Conservation (phyloP, 2,113 vertebrate species). For the Phyllopteryx taeniolatus region DNA sequence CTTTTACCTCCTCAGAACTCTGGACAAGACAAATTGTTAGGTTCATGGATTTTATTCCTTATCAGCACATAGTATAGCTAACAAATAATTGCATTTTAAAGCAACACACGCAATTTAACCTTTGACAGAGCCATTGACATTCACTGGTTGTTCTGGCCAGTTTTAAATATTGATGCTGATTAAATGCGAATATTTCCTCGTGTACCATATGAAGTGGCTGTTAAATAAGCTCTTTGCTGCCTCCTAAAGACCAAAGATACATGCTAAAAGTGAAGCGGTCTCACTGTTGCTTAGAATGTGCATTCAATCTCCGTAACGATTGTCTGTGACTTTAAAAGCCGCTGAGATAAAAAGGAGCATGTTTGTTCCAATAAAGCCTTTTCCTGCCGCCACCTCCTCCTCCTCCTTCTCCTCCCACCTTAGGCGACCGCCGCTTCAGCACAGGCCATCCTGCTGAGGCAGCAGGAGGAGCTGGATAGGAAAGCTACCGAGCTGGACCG, state of each 20-base stretch:
- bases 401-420: background rate
- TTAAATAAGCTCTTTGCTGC: background rate
- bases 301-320: background rate
- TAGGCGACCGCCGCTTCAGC: constrained; percentile 83
- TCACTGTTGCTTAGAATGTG: background rate
- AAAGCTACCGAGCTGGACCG: constrained; percentile 93
- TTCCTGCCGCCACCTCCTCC: constrained; percentile 4
- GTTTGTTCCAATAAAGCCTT: background rate
- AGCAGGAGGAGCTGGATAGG: constrained; percentile 93
- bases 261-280: background rate
- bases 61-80: too few relatives aligned
- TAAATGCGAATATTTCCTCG: background rate
- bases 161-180: background rate
- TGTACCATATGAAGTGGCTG: background rate
- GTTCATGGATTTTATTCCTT: too few relatives aligned
- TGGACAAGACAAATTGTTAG: too few relatives aligned
- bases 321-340: background rate
- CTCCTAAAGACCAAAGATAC: background rate
- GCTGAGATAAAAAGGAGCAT: background rate
- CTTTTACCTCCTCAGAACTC: too few relatives aligned
- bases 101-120: background rate
- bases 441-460: constrained; percentile 85
- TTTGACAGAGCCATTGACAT: background rate
- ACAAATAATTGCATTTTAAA: too few relatives aligned
- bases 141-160: background rate